Evolutionary conservation across 2,113 vertebrate species (phyloP), one percentile per base, ranked within the genome.

Genomic region (Spea bombifrons): DNA sequence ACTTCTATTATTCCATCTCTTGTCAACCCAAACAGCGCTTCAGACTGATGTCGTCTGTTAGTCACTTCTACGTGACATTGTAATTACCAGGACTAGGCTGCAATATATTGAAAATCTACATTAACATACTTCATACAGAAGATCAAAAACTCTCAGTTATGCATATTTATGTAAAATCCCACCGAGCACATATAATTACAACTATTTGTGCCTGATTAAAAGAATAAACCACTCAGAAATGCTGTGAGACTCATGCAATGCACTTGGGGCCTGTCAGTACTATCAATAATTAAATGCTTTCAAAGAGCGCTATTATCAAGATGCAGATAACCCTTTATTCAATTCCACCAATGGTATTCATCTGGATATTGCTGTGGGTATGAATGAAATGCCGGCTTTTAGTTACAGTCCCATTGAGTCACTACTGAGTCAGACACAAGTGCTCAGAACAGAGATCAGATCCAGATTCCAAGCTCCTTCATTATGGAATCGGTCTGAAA

Each of bases 381-480:
- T 30, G 48, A 65, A 78, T 65, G 49, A 13, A 52, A 69, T 71
- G 55, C 16, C 43, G 30, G 7, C 59, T 70, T 77, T 61, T 10
- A 69, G 45, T 64, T 44, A 7, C 30, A 13, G 45, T 53, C 48
- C 47, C 59, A 81, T 16, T 61, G 47, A 85, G 81, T 82, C 84
- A 84, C 49, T 76, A 65, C 9, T 80, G 76, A 88, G 63, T 84
- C 72, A 53, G 0, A 71, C 0, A 66, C 0, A 0, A 82, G 50
- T 16, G 46, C 70, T 13, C 2, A 76, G 7, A 78, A 13, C 9
- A 59, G 75, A 79, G 73, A 86, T 84, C 81, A 83, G 82, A 84
- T 82, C 71, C 81, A 84, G 83, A 86, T 82, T 83, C 81, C 76
- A 70, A 71, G 61, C 73, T 81, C 67, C 8, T 71, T 80, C 43